Conservation (phyloP, 2,888 invertebrate genomes). For the Chloromyia formosa region DNA sequence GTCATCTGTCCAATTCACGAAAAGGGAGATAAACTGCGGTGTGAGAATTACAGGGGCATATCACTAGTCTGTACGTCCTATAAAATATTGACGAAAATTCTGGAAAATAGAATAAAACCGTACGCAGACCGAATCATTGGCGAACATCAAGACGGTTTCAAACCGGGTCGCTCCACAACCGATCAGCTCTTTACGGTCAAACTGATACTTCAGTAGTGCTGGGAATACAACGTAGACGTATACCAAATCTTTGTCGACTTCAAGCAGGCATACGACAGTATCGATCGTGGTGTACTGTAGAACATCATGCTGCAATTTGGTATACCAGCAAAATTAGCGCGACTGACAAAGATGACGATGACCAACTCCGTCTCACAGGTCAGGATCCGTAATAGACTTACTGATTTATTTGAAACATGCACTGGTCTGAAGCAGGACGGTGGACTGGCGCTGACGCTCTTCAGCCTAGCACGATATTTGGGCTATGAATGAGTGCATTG, state of each 20-base stretch:
- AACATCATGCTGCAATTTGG: background rate
- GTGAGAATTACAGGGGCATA: too few species aligned
- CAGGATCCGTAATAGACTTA: background rate
- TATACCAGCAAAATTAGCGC: background rate
- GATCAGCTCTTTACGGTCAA: background rate
- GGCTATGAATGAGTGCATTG: background rate
- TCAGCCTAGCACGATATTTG: background rate
- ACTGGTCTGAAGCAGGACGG: background rate
- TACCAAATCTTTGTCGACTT: constrained; percentile 13
- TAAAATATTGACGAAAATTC: too few species aligned
- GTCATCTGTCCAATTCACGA: too few species aligned
- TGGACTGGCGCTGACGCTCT: background rate
- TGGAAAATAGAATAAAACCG: too few species aligned
- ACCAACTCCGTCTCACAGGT: background rate
- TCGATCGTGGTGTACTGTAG: background rate
- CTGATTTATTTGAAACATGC: background rate
- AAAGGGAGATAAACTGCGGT: too few species aligned
- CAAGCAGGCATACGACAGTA: background rate
- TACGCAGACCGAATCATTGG: too few species aligned
- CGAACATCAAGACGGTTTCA: too few species aligned
- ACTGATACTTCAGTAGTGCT: background rate
- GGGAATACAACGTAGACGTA: background rate
- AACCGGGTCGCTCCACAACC: constrained; percentile 1
- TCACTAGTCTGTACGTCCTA: too few species aligned
- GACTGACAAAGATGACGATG: background rate